These are phyloP conservation scores for Rafetus swinhoei DNA, from an alignment of 2,113 vertebrate species.

Conservation along the genomic window DNA sequence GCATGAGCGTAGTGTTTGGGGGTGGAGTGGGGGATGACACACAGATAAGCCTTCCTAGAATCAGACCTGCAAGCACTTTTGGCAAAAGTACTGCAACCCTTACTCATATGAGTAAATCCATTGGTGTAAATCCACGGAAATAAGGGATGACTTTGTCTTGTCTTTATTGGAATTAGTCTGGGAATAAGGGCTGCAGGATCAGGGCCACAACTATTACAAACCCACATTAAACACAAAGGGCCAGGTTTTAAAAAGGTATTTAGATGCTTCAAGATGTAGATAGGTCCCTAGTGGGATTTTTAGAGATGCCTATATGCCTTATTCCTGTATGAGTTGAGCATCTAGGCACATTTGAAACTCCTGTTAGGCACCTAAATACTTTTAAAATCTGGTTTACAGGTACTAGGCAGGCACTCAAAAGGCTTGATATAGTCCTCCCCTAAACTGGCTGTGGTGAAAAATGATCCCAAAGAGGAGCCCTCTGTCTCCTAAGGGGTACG, in stretches of 20 bases:
- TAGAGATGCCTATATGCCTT: neutral
- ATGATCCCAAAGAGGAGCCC: neutral
- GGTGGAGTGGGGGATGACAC: too few species aligned
- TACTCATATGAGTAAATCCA: neutral
- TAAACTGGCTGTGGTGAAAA: neutral
- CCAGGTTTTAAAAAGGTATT: neutral
- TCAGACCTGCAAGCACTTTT: neutral
- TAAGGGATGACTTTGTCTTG: neutral
- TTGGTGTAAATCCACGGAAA: neutral
- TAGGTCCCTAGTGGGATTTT: neutral
- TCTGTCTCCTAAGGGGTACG: neutral
- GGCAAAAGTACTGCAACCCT: neutral
- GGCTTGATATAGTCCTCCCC: fast-evolving
- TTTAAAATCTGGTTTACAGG: fast-evolving
- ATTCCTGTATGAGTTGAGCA: neutral
- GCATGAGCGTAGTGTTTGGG: too few species aligned
- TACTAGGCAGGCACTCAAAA: fast-evolving
- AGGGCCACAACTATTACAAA: neutral
- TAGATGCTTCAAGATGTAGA: neutral
- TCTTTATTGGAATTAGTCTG: neutral
- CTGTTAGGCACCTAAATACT: neutral
- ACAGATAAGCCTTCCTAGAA: neutral
- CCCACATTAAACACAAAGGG: neutral
- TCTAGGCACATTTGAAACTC: neutral
- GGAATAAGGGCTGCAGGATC: neutral